A percentile compares a stretch with the other conserved stretches of the same genome.
Conservation (phyloP, 2,797 vertebrate genomes). For the Pseudochaenichthys georgianus region DNA sequence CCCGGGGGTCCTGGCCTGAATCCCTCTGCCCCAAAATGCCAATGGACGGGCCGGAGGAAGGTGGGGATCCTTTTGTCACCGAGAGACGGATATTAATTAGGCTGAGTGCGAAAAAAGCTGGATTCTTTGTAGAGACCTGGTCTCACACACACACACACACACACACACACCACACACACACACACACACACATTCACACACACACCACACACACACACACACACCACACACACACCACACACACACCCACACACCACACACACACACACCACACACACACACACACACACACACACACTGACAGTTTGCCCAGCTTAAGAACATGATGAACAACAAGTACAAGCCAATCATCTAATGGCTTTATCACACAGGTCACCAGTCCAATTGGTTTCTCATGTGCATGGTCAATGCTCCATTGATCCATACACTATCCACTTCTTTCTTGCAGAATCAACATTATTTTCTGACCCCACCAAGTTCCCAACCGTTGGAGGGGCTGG, state of each 20-base stretch:
- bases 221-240: no score
- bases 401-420: conserved; percentile 42
- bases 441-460: neutral
- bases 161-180: no score
- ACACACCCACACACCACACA: no score
- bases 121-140: conserved; percentile 59
- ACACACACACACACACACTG: no score
- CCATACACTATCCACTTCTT: neutral
- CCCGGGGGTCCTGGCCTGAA: conserved; percentile 79
- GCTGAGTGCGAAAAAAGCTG: conserved; percentile 70
- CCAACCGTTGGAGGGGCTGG: neutral
- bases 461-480: neutral
- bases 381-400: conserved; percentile 54
- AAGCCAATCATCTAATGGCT: conserved; percentile 68
- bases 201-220: no score
- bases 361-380: conserved; percentile 64
- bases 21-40: conserved; percentile 79
- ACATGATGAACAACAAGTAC: conserved; percentile 30
- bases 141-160: neutral
- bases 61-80: conserved; percentile 69
- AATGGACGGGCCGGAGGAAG: conserved; percentile 70
- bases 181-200: no score
- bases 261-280: no score
- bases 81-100: conserved; percentile 82
- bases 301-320: conserved; percentile 22